Evolutionary conservation across 2,888 invertebrate genomes (phyloP), one percentile per base, ranked within the genome.

Genomic region (Parnassius glacialis): DNA sequence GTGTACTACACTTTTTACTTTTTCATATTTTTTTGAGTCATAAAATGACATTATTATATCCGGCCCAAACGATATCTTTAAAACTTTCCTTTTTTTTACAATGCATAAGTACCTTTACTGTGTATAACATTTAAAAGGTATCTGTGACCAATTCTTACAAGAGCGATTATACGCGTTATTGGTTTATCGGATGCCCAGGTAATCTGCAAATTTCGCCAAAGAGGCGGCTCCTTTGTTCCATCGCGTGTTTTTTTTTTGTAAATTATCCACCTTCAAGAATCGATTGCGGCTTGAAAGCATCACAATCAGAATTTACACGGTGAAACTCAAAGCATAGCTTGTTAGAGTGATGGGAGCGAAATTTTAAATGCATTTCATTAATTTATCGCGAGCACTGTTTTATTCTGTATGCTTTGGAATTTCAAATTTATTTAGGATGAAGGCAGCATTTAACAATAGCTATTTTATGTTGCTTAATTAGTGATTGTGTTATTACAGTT

Each of bases 151-250:
- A 75, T 84, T 64, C 74, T 58, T 70, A 62, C 57, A 64, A 62
- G 59, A 68, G 65, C 62, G 70, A 84, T 80, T 84, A 80, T 71
- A 84, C 76, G 81, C 83, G 79, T 78, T 85, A 88, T 89, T 84
- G 86, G 87, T 84, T 90, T 88, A 90, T 88, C 89, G 86, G 80
- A 90, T 88, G 86, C 86, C 82, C 69, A 74, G 72, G 81, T 85
- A 89, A 90, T 89, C 90, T 89, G 89, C 83, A 81, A 90, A 86
- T 87, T 87, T 89, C 79, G 76, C 81, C 83, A 79, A 69, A 78
- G 80, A 73, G 81, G 80, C 86, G 87, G 86, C 76, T 63, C 76
- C 85, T 90, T 90, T 90, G 90, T 90, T 85, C 78, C 76, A 68
- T 64, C 73, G 74, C 75, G 70, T 77, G 45, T 54, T 68, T 84